These are phyloP conservation scores for Saccopteryx bilineata DNA, from an alignment of 2,113 vertebrate species.

Conservation along the genomic window DNA sequence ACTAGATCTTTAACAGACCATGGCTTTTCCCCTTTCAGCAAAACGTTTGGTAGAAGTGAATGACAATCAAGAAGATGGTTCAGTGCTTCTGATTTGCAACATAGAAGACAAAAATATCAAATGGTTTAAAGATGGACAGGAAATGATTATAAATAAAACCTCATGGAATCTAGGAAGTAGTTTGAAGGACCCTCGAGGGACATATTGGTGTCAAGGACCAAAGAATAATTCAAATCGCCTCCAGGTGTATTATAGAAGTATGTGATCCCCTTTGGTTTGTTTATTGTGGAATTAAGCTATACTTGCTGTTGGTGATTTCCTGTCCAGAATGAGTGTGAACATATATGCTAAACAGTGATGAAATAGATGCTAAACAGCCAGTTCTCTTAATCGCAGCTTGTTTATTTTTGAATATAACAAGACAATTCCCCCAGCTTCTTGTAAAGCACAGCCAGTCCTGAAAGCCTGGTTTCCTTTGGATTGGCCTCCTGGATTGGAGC, in stretches of 20 bases:
- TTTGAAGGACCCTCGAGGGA: constrained; percentile 71
- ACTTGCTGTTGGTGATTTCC: background rate
- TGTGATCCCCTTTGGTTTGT: background rate
- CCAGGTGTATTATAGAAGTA: constrained; percentile 81
- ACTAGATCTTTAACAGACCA: background rate
- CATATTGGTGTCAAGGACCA: constrained; percentile 25
- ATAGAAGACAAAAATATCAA: rapidly evolving
- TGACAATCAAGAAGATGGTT: constrained; percentile 68
- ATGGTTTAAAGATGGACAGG: constrained; percentile 63
- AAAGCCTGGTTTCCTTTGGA: background rate
- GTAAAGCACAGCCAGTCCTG: background rate
- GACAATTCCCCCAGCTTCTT: background rate
- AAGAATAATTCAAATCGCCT: background rate
- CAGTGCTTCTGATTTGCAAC: constrained; percentile 62
- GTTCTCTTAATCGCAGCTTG: background rate
- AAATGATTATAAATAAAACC: background rate
- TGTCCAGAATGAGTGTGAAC: background rate
- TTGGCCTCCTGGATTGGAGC: background rate
- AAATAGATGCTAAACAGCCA: background rate
- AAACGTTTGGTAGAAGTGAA: background rate
- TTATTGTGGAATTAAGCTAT: background rate
- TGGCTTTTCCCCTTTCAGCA: constrained; percentile 55
- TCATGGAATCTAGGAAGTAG: constrained; percentile 71
- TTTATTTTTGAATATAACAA: background rate
- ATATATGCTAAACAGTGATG: background rate